Conservation (phyloP, 1,140 invertebrate species). For the Drosophila leontia region DNA sequence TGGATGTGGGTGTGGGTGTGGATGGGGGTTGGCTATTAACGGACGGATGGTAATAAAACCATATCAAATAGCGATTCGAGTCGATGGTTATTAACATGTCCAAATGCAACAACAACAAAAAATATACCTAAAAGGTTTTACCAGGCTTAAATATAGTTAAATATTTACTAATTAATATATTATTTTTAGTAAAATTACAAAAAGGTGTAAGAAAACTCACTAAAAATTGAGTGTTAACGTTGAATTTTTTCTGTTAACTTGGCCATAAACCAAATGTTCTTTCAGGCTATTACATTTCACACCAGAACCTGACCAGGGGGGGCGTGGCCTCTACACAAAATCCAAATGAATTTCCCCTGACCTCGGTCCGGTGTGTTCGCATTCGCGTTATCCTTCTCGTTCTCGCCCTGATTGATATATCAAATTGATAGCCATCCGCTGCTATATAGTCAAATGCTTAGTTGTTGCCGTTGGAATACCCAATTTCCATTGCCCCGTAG, state of each 20-base stretch:
- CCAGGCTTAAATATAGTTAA: too few relatives aligned
- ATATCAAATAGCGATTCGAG: constrained; percentile 17
- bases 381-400: background rate
- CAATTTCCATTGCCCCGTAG: constrained; percentile 37
- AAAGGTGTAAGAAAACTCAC: background rate
- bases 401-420: constrained; percentile 75
- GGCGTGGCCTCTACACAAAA: constrained; percentile 10
- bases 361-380: background rate
- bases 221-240: background rate
- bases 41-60: constrained; percentile 25
- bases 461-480: constrained; percentile 34
- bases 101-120: background rate
- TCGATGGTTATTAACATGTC: constrained; percentile 12
- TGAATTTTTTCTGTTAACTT: background rate
- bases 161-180: too few relatives aligned
- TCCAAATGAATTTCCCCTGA: constrained; percentile 30
- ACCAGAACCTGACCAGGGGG: background rate
- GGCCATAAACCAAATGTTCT: constrained; percentile 16
- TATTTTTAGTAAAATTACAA: too few relatives aligned
- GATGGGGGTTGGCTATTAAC: constrained; percentile 11
- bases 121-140: background rate
- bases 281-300: constrained; percentile 19
- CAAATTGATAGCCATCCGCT: constrained; percentile 72
- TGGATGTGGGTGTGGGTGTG: background rate
- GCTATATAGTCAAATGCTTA: constrained; percentile 42